These are phyloP conservation scores for Hydrozoanthus gracilis DNA, from an alignment of 92 coral and sea anemone species.

Conservation along the genomic window DNA sequence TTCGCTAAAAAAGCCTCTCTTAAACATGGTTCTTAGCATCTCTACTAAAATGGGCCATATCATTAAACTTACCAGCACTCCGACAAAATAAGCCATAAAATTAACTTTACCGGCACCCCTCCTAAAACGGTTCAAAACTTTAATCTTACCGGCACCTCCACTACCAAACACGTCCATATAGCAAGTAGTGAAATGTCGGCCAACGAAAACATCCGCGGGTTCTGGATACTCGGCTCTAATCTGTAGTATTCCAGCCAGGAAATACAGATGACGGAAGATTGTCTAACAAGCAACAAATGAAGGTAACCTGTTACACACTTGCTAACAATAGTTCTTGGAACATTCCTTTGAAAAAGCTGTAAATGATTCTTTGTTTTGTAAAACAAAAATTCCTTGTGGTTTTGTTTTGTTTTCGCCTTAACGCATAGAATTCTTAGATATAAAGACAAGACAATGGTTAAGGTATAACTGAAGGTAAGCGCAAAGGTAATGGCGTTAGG, in stretches of 20 bases:
- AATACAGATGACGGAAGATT: conserved; percentile 16
- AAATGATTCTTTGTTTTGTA: no score
- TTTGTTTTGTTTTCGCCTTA: no score
- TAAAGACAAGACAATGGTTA: no score
- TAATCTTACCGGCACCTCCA: not conserved
- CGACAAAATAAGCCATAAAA: not conserved
- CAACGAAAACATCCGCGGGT: conserved; percentile 21
- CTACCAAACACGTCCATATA: not conserved
- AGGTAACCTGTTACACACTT: not conserved
- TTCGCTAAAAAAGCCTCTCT: no score
- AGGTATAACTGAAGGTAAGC: no score
- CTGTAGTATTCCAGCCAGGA: conserved; percentile 5
- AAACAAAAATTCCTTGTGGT: no score
- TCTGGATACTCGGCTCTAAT: conserved; percentile 12
- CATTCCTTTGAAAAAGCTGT: no score
- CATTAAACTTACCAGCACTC: not conserved
- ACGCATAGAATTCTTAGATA: no score
- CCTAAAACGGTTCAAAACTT: not conserved
- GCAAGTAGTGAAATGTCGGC: conserved; percentile 9
- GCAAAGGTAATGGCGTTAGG: no score
- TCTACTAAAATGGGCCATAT: no score
- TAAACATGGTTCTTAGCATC: no score
- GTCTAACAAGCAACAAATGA: not conserved
- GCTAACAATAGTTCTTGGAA: no score
- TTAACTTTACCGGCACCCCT: not conserved